These are phyloP conservation scores for Chamaea fasciata DNA, from an alignment of 2,113 vertebrate genomes.

Conservation along the genomic window DNA sequence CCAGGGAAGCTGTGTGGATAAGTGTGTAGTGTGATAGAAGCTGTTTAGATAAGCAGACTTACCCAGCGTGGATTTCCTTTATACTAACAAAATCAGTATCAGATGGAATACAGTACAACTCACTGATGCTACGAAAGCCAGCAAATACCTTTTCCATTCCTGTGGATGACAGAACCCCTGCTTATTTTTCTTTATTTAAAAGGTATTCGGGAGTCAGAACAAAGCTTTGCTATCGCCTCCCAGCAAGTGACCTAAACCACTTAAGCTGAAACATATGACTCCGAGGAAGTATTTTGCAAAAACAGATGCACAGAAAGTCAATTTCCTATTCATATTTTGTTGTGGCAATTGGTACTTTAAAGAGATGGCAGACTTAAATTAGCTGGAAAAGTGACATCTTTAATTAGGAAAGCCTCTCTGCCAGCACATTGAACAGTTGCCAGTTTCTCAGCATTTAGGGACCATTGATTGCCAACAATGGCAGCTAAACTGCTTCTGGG, in stretches of 20 bases:
- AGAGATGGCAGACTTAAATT: constrained; percentile 63
- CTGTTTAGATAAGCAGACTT: background rate
- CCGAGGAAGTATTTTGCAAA: constrained; percentile 60
- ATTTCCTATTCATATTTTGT: constrained; percentile 66
- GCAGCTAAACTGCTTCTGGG: constrained; percentile 58
- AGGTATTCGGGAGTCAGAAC: background rate
- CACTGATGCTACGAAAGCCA: background rate
- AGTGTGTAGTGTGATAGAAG: background rate
- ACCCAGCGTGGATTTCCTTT: background rate
- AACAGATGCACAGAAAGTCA: constrained; percentile 64
- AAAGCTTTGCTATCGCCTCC: background rate
- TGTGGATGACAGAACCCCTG: fast-evolving
- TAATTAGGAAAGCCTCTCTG: constrained; percentile 69
- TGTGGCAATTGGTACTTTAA: constrained; percentile 60
- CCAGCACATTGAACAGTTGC: constrained; percentile 59
- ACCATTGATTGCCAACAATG: constrained; percentile 64
- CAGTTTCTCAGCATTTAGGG: constrained; percentile 67
- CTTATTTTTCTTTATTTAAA: constrained; percentile 18
- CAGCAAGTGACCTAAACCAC: constrained; percentile 47
- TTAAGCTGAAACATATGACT: constrained; percentile 61
- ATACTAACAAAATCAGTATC: background rate
- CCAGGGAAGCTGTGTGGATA: background rate
- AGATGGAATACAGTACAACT: background rate
- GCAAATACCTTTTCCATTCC: background rate
- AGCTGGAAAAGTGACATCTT: constrained; percentile 68